phyloP scores from a whole-genome alignment of 2,888 invertebrate genomes.

The Willowsia nigromaculata region DNA sequence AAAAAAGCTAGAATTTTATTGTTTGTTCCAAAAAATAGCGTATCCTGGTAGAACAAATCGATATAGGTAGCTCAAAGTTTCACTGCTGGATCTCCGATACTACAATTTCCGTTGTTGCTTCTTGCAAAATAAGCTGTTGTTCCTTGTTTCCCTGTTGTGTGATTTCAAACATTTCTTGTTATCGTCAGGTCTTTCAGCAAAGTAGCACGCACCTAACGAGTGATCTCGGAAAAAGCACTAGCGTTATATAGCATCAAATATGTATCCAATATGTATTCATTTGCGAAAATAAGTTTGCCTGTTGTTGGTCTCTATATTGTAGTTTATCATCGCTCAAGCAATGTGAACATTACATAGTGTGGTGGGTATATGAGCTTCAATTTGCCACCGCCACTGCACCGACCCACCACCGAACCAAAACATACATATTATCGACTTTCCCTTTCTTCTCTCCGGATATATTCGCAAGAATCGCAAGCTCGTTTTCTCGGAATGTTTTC shows the following conservation, averaged over 20 bases:
- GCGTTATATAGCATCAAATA: constrained; percentile 39
- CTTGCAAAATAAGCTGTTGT: constrained; percentile 40
- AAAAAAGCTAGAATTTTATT: neutral
- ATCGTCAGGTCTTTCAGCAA: neutral
- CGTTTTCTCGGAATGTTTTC: constrained; percentile 29
- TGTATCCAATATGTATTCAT: no score
- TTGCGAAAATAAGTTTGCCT: neutral
- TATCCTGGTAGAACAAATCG: constrained; percentile 46
- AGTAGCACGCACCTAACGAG: constrained; percentile 43
- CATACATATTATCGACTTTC: constrained; percentile 1
- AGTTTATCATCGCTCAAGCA: neutral
- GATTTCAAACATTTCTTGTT: neutral
- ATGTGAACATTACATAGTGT: neutral
- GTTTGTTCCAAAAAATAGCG: constrained; percentile 23
- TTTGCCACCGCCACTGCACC: neutral
- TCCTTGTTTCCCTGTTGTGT: constrained; percentile 26
- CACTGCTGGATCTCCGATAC: neutral
- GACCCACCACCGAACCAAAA: constrained; percentile 14
- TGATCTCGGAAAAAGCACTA: constrained; percentile 48
- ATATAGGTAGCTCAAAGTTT: constrained; percentile 37
- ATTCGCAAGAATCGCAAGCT: constrained; percentile 36
- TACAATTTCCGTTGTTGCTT: constrained; percentile 21
- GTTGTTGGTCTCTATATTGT: neutral
- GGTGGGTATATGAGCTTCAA: neutral
- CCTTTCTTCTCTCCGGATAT: constrained; percentile 25